Base-by-base conservation (phyloP, 1,140 invertebrate genomes). In the Neodiprion fabricii region DNA sequence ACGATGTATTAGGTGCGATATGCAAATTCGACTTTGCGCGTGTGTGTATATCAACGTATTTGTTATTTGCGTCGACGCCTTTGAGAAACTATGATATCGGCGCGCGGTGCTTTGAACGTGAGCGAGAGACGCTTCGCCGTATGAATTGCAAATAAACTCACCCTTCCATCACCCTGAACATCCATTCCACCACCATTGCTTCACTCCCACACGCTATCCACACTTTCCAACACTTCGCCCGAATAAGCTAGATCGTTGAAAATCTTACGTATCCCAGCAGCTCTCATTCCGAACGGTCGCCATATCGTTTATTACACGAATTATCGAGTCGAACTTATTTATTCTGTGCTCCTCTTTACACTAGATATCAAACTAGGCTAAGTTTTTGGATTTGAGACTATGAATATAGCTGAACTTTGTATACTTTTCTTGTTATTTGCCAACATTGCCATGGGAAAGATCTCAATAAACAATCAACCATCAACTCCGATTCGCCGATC, bases 131-230 rank as follows among this genome's bases (percentile, higher is more conserved):
- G 72, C 67, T 70, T 53, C 80, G 72, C 50, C 61, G 72, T 75
- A 78, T 82, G 81, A 81, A 82, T 82, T 80, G 78, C 77, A 82
- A 82, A 75, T 80, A 78, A 76, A 76, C 12, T 66, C 68, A 28
- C 72, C 48, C 70, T 47, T 47, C 68, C 49, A 66, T 61, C 71
- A 12, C 66, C 61, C 53, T 40, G 28, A 40, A 49, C 66, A 53
- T 47, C 12, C 70, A 72, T 49, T 48, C 23, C 72, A 48, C 66
- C 67, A 14, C 71, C 75, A 49, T 67, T 61, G 40, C 49, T 12
- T 28, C 48, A 23, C 68, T 40, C 12, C 48, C 67, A 28, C 73
- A 12, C 48, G 49, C 28, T 23, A 12, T 71, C 9, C n/a, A 50
- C 70, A 71, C 70, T 71, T 71, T 71, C 70, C 23, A 48, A 71